A percentile compares a stretch with the other conserved stretches of the same genome.
Evolutionary conservation across 1,140 invertebrate species (phyloP).

Genomic region (Branchinecta lynchi): DNA sequence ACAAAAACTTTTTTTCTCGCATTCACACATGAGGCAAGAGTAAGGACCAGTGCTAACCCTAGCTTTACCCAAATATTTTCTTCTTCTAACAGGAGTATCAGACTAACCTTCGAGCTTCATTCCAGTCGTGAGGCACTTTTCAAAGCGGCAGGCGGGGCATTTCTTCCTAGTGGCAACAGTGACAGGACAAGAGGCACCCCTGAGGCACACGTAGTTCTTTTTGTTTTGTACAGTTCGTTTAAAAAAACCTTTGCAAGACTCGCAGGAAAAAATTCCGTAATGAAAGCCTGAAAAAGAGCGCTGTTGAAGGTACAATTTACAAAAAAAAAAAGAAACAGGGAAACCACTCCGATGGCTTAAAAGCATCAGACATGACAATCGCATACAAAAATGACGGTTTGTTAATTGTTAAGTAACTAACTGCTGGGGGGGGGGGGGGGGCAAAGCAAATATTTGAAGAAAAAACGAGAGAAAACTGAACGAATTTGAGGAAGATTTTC

Average conservation of each 20-base stretch:
- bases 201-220: constrained; percentile 86
- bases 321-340: too few relatives aligned
- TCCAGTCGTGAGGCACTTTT: constrained; percentile 85
- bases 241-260: constrained; percentile 74
- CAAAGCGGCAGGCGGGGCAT: constrained; percentile 90
- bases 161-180: constrained; percentile 86
- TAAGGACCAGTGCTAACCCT: too few relatives aligned
- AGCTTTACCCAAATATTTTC: too few relatives aligned
- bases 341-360: too few relatives aligned
- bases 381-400: too few relatives aligned
- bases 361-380: too few relatives aligned
- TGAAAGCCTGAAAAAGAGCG: constrained; percentile 50
- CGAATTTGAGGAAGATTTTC: too few relatives aligned
- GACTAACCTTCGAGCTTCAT: constrained; percentile 83
- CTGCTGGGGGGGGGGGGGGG: too few relatives aligned
- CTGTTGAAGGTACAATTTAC: too few relatives aligned
- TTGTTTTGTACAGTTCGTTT: constrained; percentile 95
- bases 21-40: background rate
- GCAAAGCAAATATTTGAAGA: too few relatives aligned
- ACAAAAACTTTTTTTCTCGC: background rate
- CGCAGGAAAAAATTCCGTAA: constrained; percentile 67
- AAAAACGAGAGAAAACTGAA: too few relatives aligned
- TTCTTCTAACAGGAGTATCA: background rate
- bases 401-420: too few relatives aligned
- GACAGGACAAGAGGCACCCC: constrained; percentile 76